Evolutionary conservation across 1,140 invertebrate species (phyloP).

Genomic region (Thereuonema tuberculata): DNA sequence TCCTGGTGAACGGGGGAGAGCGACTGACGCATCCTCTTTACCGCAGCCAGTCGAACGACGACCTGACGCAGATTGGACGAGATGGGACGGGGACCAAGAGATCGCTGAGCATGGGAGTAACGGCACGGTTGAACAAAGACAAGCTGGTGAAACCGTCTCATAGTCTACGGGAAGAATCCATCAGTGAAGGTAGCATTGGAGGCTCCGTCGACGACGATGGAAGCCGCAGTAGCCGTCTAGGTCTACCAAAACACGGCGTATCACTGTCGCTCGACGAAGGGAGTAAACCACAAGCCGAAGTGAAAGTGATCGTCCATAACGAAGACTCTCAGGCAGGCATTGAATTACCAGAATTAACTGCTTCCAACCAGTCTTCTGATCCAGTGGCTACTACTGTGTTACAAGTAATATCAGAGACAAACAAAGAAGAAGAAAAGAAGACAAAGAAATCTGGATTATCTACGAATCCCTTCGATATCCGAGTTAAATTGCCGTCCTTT

Average conservation of each 20-base stretch:
- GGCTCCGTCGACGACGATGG: not conserved
- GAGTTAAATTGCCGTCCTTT: too few relatives aligned
- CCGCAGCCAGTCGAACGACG: slow-evolving; percentile 50
- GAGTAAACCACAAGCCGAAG: too few relatives aligned
- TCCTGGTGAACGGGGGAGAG: slow-evolving; percentile 26
- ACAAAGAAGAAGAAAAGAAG: too few relatives aligned
- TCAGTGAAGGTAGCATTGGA: not conserved
- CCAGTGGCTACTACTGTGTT: too few relatives aligned
- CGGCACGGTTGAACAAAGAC: not conserved
- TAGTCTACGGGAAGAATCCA: not conserved
- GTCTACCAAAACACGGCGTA: too few relatives aligned
- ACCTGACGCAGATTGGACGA: slow-evolving; percentile 31
- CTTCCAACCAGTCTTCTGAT: too few relatives aligned
- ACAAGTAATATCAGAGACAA: too few relatives aligned
- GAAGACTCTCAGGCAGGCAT: not conserved
- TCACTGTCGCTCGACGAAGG: too few relatives aligned
- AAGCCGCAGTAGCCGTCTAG: too few relatives aligned
- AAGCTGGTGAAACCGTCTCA: not conserved
- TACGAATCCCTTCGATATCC: too few relatives aligned
- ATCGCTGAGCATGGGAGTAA: not conserved
- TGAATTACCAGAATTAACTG: not conserved
- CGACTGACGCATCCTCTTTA: slow-evolving; percentile 50
- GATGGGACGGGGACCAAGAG: slow-evolving; percentile 1
- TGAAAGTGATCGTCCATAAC: not conserved
- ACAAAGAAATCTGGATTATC: not conserved